A percentile compares a stretch with the other conserved stretches of the same genome.
These are phyloP conservation scores for Odobenus rosmarus DNA, from an alignment of 2,113 vertebrate species.

Conservation along the genomic window DNA sequence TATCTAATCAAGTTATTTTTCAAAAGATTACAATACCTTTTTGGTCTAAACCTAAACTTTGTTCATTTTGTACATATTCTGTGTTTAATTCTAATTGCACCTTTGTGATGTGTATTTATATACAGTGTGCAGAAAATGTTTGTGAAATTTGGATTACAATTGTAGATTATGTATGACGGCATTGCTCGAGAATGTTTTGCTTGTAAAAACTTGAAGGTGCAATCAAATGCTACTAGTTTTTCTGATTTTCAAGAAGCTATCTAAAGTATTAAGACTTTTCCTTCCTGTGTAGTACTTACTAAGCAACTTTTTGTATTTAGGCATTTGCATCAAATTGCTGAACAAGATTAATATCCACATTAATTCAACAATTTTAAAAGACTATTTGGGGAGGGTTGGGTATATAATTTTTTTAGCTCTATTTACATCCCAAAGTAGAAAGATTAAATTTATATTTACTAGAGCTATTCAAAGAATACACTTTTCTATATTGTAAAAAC, in stretches of 20 bases:
- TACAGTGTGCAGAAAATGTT: constrained; percentile 89
- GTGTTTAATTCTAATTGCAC: constrained; percentile 87
- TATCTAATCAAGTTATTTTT: constrained; percentile 90
- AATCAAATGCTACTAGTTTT: constrained; percentile 86
- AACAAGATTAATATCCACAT: constrained; percentile 81
- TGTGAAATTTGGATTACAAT: constrained; percentile 88
- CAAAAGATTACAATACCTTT: constrained; percentile 86
- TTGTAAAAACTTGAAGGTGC: constrained; percentile 89
- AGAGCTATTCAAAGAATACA: constrained; percentile 90
- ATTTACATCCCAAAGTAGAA: constrained; percentile 90
- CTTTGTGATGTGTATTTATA: constrained; percentile 93
- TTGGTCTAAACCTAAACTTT: constrained; percentile 85
- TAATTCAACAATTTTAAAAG: constrained; percentile 82
- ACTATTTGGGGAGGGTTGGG: constrained; percentile 81
- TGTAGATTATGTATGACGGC: constrained; percentile 92
- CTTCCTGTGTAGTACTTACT: constrained; percentile 74
- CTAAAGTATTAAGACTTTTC: constrained; percentile 81
- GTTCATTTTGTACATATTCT: constrained; percentile 91
- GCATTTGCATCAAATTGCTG: constrained; percentile 86
- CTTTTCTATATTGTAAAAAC: constrained; percentile 93
- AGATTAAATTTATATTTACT: constrained; percentile 92
- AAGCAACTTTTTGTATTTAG: constrained; percentile 85
- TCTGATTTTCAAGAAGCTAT: constrained; percentile 84
- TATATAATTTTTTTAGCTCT: constrained; percentile 90
- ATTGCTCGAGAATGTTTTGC: constrained; percentile 87